A percentile compares a stretch with the other conserved stretches of the same genome.
Evolutionary conservation across 2,113 vertebrate species (phyloP).

Genomic region (Fregetta grallaria): DNA sequence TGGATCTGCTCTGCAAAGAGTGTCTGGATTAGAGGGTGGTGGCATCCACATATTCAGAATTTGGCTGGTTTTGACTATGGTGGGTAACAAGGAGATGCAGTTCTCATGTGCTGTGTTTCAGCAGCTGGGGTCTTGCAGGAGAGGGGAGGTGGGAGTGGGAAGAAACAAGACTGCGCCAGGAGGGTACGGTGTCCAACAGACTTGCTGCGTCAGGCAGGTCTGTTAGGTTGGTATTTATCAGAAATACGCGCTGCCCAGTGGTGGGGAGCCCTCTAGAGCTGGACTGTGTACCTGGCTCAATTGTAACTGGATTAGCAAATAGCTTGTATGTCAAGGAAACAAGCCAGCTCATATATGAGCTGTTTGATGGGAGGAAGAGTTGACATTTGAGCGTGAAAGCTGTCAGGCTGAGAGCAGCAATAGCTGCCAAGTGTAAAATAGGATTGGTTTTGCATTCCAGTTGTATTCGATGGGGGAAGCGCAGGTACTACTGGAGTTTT

Average conservation of each 20-base stretch:
- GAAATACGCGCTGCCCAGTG: accelerated
- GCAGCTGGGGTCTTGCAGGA: background rate
- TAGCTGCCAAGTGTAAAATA: background rate
- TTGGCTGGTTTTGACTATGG: background rate
- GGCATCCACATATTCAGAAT: background rate
- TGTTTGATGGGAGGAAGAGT: background rate
- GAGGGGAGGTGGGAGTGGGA: background rate
- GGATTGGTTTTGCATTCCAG: background rate
- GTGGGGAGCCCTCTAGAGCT: background rate
- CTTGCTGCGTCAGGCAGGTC: background rate
- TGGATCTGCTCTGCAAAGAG: background rate
- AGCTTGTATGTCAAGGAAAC: background rate
- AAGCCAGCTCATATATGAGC: background rate
- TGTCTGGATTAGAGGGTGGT: background rate
- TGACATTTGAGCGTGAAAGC: background rate
- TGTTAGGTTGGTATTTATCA: background rate
- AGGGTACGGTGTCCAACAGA: accelerated
- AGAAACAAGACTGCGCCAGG: background rate
- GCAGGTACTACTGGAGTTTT: accelerated
- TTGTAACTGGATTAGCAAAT: background rate
- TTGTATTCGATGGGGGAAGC: background rate
- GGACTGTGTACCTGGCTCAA: accelerated
- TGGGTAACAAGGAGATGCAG: background rate
- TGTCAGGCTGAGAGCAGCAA: background rate
- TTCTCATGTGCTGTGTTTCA: background rate